These are phyloP conservation scores for Thryonomys swinderianus DNA, from an alignment of 2,113 vertebrate genomes.

Conservation along the genomic window DNA sequence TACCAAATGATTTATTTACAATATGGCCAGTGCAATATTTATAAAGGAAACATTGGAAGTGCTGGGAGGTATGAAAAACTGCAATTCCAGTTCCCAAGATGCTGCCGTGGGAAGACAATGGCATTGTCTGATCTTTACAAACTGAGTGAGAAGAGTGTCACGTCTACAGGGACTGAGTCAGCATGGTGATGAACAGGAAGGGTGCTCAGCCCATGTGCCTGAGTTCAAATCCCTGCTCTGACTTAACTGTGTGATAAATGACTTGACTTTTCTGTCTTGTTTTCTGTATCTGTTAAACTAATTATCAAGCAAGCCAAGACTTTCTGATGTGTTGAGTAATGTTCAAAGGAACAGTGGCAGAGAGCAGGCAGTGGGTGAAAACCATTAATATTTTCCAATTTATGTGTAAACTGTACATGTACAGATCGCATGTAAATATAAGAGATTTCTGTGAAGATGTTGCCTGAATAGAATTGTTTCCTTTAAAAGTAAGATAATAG, in stretches of 20 bases:
- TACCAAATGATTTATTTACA: not conserved
- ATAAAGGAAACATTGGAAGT: not conserved
- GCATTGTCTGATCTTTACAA: not conserved
- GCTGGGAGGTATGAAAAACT: not conserved
- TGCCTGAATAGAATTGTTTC: not conserved
- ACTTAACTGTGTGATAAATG: not conserved
- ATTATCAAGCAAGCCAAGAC: not conserved
- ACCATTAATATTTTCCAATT: not conserved
- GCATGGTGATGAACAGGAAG: not conserved
- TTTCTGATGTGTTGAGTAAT: not conserved
- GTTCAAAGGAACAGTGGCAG: not conserved
- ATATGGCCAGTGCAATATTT: not conserved
- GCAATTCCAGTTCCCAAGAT: not conserved
- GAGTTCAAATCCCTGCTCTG: not conserved
- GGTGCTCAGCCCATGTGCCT: not conserved
- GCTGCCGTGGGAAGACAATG: not conserved
- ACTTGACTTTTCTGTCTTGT: not conserved
- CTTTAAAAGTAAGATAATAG: not conserved
- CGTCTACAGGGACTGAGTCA: not conserved
- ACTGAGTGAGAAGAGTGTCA: not conserved
- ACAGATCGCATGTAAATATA: not conserved
- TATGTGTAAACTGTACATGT: not conserved
- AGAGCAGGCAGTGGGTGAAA: not conserved
- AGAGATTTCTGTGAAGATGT: not conserved
- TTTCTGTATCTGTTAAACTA: not conserved